Evolutionary conservation across 1,140 invertebrate species (phyloP).

Genomic region (Tetraneura akinire): DNA sequence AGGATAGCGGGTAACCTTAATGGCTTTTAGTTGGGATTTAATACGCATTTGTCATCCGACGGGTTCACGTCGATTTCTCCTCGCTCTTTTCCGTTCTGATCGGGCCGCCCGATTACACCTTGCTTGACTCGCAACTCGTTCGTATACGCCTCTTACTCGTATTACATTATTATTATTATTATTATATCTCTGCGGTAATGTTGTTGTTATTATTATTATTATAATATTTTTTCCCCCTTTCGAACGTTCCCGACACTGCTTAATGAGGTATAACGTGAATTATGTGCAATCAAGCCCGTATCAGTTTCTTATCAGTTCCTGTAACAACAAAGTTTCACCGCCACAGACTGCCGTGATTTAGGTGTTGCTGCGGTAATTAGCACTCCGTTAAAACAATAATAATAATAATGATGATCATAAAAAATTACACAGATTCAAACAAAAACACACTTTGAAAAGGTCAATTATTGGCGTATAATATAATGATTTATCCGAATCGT

Average conservation of each 20-base stretch:
- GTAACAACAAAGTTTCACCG: slow-evolving; percentile 45
- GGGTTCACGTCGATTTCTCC: slow-evolving; percentile 49
- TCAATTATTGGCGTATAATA: neutral
- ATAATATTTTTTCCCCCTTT: neutral
- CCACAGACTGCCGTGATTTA: slow-evolving; percentile 29
- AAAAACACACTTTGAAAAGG: neutral
- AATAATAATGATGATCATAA: neutral
- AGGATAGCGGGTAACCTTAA: slow-evolving; percentile 13
- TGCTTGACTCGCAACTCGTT: slow-evolving; percentile 20
- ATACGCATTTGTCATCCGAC: slow-evolving; percentile 50
- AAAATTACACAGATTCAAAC: slow-evolving; percentile 9
- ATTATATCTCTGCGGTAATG: neutral
- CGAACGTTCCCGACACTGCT: slow-evolving; percentile 15
- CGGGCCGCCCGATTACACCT: slow-evolving; percentile 39
- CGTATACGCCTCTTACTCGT: neutral
- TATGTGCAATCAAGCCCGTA: slow-evolving; percentile 49
- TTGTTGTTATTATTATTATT: neutral
- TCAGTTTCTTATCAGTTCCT: slow-evolving; percentile 50
- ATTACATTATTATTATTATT: no score
- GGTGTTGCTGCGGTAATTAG: slow-evolving; percentile 46
- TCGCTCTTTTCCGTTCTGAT: slow-evolving; percentile 48
- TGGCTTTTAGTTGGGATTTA: slow-evolving; percentile 51
- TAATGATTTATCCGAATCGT: slow-evolving; percentile 30
- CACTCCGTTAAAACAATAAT: slow-evolving; percentile 33
- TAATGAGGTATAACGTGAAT: slow-evolving; percentile 51